These are phyloP conservation scores for Escarpia spicata DNA, from an alignment of 2,888 invertebrate genomes.

Conservation along the genomic window DNA sequence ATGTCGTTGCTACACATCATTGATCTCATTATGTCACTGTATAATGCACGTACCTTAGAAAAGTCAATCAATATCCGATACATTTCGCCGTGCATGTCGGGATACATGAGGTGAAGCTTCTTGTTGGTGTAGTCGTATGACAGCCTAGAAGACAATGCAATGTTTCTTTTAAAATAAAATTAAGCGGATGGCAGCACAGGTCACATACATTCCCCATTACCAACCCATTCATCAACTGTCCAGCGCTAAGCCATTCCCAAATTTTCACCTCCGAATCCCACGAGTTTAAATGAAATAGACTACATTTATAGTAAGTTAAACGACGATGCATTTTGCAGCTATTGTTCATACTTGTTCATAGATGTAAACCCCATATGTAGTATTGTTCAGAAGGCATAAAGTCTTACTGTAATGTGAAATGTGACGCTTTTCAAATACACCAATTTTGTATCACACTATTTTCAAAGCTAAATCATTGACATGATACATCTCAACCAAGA, in stretches of 20 bases:
- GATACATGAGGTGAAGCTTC: not conserved
- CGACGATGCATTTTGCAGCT: no score
- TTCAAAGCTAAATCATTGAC: no score
- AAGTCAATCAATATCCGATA: slow-evolving; percentile 6
- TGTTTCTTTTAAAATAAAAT: not conserved
- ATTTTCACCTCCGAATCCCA: not conserved
- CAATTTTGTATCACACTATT: no score
- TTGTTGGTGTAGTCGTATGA: slow-evolving; percentile 13
- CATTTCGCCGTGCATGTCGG: not conserved
- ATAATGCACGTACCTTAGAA: not conserved
- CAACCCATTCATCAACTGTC: not conserved
- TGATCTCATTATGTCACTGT: not conserved
- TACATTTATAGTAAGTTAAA: no score
- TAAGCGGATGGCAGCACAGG: not conserved
- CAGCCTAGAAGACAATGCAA: not conserved
- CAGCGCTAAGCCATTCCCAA: not conserved
- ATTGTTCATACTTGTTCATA: not conserved
- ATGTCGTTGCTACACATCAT: not conserved
- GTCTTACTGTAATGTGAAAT: not conserved
- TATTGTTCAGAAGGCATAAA: not conserved
- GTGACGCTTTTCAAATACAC: no score
- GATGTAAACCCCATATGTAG: not conserved
- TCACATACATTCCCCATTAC: not conserved
- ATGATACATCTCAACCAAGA: no score
- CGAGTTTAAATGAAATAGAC: not conserved